Conservation (phyloP, 92 coral and sea anemone species). For the Scolanthus callimorphus region DNA sequence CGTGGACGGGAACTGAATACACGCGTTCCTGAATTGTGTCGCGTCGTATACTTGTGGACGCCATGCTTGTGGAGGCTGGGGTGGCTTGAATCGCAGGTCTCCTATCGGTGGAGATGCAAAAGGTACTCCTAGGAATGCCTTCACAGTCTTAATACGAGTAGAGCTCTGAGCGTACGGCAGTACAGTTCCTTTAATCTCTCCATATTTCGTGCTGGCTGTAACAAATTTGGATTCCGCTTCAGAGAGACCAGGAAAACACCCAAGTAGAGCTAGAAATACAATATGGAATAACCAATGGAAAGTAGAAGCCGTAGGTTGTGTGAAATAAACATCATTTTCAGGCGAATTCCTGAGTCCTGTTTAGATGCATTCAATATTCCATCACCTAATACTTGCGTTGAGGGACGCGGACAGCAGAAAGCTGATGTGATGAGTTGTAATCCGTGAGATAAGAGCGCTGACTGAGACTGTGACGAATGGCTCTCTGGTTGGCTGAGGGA, state of each 20-base stretch:
- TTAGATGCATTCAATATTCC: too few relatives aligned
- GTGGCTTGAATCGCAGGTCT: constrained; percentile 26
- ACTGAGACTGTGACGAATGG: background rate
- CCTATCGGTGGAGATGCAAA: constrained; percentile 58
- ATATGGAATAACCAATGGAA: too few relatives aligned
- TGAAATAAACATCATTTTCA: too few relatives aligned
- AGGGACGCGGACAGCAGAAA: too few relatives aligned
- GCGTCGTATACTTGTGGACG: constrained; percentile 38
- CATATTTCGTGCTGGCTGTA: constrained; percentile 36
- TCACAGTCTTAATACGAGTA: constrained; percentile 8
- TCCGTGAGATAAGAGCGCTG: background rate
- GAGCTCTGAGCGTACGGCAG: constrained; percentile 7
- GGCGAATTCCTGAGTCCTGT: too few relatives aligned
- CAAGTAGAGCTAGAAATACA: too few relatives aligned
- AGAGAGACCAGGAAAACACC: too few relatives aligned
- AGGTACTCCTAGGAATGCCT: constrained; percentile 41
- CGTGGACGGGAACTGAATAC: constrained; percentile 16
- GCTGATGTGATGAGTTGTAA: background rate
- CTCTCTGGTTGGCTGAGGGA: too few relatives aligned
- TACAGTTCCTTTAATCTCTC: constrained; percentile 15
- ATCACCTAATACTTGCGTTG: too few relatives aligned
- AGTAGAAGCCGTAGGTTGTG: too few relatives aligned
- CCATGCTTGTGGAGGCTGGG: constrained; percentile 37
- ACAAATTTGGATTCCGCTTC: constrained; percentile 8
- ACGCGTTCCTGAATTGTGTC: constrained; percentile 39